A percentile compares a stretch with the other conserved stretches of the same genome.
These are phyloP conservation scores for Amblyopsis hoosieri DNA, from an alignment of 2,797 vertebrate genomes.

Conservation along the genomic window DNA sequence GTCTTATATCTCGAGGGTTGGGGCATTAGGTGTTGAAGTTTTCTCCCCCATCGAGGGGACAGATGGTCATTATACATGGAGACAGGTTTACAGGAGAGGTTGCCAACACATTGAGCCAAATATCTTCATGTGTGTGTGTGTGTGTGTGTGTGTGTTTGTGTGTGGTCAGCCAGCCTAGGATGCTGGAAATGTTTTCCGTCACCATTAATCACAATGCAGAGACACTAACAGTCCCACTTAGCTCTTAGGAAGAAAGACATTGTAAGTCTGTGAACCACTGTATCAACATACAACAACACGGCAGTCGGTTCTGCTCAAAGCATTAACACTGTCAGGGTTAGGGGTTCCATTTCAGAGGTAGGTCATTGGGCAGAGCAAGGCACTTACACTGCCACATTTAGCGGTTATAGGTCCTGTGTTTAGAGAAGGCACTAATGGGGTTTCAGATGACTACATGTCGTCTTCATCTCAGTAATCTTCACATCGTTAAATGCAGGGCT, in stretches of 20 bases:
- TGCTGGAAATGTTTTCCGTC: background rate
- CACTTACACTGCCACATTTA: too few species aligned
- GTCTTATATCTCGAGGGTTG: conserved; percentile 33
- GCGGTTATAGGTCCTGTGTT: too few species aligned
- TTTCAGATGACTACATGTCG: too few species aligned
- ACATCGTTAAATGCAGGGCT: too few species aligned
- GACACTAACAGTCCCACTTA: background rate
- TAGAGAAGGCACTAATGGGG: too few species aligned
- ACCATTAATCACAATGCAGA: background rate
- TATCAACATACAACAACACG: too few species aligned
- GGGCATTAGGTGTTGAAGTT: conserved; percentile 20
- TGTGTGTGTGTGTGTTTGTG: background rate
- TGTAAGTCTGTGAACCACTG: too few species aligned
- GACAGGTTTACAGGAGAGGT: conserved; percentile 9
- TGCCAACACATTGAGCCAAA: conserved; percentile 31
- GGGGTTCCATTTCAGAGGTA: too few species aligned
- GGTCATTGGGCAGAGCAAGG: too few species aligned
- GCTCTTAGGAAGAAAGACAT: background rate
- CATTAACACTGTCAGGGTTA: too few species aligned
- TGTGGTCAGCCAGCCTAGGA: conserved; percentile 5
- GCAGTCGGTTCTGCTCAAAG: too few species aligned
- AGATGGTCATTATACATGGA: conserved; percentile 53
- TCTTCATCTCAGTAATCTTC: too few species aligned
- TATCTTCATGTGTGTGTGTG: conserved; percentile 34
- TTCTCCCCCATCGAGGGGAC: conserved; percentile 45